phyloP scores from a whole-genome alignment of 2,888 invertebrate genomes.

The Napeogenes inachia region DNA sequence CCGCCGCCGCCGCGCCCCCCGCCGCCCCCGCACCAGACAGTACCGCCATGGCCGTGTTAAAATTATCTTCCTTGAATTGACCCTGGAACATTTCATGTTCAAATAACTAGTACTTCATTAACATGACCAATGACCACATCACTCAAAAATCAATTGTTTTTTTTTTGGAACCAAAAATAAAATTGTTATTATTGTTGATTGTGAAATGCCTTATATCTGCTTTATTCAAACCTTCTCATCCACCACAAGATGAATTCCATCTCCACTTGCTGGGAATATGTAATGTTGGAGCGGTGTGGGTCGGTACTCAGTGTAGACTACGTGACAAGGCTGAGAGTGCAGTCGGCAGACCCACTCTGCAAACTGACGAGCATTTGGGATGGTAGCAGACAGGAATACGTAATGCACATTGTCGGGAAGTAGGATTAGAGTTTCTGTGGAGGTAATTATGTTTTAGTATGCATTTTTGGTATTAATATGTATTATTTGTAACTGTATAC shows the following conservation, averaged over 20 bases:
- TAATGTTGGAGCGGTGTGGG: constrained; percentile 99
- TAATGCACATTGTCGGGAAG: constrained; percentile 98
- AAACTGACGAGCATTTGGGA: constrained; percentile 98
- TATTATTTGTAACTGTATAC: too few species aligned
- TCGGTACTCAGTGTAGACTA: constrained; percentile 98
- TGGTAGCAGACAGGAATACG: constrained; percentile 99
- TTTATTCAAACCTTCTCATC: constrained; percentile 83
- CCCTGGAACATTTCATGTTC: constrained; percentile 78
- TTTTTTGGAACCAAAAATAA: too few species aligned
- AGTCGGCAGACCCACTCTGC: constrained; percentile 96
- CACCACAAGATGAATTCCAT: constrained; percentile 96
- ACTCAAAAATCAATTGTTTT: too few species aligned
- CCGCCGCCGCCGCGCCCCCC: constrained; percentile 89
- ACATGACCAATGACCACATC: too few species aligned
- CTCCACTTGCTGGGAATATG: constrained; percentile 97
- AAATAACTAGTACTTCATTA: constrained; percentile 35
- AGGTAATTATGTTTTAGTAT: neutral
- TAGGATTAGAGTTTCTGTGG: constrained; percentile 93
- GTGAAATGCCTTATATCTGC: neutral
- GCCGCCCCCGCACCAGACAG: constrained; percentile 89
- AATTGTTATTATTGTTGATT: too few species aligned
- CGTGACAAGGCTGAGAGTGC: constrained; percentile 98
- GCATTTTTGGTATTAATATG: too few species aligned
- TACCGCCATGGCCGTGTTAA: constrained; percentile 97
- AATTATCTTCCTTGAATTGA: constrained; percentile 97